These are phyloP conservation scores for Hystrix cristata DNA, from an alignment of 2,113 vertebrate species.

Conservation along the genomic window DNA sequence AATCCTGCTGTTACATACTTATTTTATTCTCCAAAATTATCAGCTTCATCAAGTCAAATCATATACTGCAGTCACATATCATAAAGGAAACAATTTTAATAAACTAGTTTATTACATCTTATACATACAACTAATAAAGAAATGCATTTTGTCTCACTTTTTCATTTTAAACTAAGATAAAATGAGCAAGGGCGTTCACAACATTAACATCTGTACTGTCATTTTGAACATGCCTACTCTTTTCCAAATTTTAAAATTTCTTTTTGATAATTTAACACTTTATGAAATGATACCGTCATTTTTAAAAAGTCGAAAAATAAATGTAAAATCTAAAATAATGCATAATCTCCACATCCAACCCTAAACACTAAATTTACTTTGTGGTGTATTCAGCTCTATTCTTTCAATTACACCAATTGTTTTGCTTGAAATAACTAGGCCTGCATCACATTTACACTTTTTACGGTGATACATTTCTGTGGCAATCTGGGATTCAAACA, in stretches of 20 bases:
- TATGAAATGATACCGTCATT: neutral
- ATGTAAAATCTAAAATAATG: neutral
- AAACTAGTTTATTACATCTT: neutral
- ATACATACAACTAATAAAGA: neutral
- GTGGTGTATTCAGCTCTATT: neutral
- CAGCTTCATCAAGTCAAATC: neutral
- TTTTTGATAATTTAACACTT: neutral
- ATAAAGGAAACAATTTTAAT: constrained; percentile 22
- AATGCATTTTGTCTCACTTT: neutral
- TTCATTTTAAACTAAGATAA: neutral
- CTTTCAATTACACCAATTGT: constrained; percentile 7
- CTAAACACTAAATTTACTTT: constrained; percentile 34
- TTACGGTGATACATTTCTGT: constrained; percentile 48
- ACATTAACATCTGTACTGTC: neutral
- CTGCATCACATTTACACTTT: neutral
- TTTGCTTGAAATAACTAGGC: constrained; percentile 24
- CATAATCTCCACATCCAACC: neutral
- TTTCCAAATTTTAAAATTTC: neutral
- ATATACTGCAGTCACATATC: neutral
- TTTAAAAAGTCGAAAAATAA: neutral
- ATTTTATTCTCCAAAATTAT: neutral
- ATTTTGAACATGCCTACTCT: neutral
- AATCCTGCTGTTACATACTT: neutral
- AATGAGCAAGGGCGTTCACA: neutral
- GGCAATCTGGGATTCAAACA: constrained; percentile 55